Base-by-base conservation (phyloP, 2,113 vertebrate genomes). In the Talpa occidentalis region DNA sequence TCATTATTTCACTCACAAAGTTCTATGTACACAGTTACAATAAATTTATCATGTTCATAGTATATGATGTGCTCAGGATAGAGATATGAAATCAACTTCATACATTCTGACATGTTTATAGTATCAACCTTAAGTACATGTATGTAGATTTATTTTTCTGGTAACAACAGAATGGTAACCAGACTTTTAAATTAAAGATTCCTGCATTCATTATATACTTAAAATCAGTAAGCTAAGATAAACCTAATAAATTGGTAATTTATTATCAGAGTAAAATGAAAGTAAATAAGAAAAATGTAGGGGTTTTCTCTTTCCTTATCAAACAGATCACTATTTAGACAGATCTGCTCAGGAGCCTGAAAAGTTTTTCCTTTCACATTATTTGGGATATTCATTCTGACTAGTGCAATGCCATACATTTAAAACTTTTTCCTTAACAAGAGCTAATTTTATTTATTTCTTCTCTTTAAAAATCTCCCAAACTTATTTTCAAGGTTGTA, bases 1-100 rank as follows among this genome's bases (percentile, higher is more conserved):
- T 96, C 82, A 91, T 88, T 91, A 91, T 78, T 94, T 77, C 22
- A 77, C 40, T 84, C 93, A 93, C 11, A 76, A 92, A 85, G 21
- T 80, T 90, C 44, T 67, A 40, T 80, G n/a, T 64, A 11, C 24
- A 90, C 37, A 91, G 21, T 67, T 3, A 60, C 73, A 95, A 88
- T 94, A 91, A 95, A 91, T 94, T 77, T 81, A 80, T 85, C 40
- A 54, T 85, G 54, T 35, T 84, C 77, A 47, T 67, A 95, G 54
- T 64, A 88, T 16, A 70, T 59, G 85, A 92, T 88, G 73, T 60
- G 26, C 15, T 88, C 10, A 66, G 66, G 72, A 94, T 40, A 84
- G 67, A 93, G 74, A 91, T 93, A 8, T 72, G 89, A 70, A 79
- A 81, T 85, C 69, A 88, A 7, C 59, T 74, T 88, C 47, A 91